Conservation (phyloP, 2,797 vertebrate species). For the Capromys pilorides region DNA sequence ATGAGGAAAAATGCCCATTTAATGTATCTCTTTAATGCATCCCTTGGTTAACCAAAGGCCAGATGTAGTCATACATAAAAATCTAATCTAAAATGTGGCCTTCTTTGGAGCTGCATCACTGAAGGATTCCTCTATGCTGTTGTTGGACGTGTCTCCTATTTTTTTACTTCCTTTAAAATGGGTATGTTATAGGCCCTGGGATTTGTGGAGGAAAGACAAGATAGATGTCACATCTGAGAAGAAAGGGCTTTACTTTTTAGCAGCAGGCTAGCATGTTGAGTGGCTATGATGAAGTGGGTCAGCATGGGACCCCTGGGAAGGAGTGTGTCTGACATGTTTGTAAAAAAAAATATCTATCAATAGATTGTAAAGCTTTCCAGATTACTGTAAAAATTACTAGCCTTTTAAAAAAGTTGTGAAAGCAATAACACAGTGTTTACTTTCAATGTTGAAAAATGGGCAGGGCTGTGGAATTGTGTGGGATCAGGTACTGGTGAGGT, state of each 20-base stretch:
- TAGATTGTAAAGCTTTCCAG: constrained; percentile 8
- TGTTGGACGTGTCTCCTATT: not conserved
- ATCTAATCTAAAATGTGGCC: constrained; percentile 2
- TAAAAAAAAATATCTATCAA: not conserved
- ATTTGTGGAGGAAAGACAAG: not conserved
- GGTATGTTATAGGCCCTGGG: not conserved
- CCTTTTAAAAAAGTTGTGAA: constrained; percentile 10
- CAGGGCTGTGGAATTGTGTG: not conserved
- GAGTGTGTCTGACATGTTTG: not conserved
- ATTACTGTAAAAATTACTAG: constrained; percentile 29
- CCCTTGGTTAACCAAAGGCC: constrained; percentile 25
- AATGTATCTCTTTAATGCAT: not conserved
- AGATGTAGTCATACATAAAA: constrained; percentile 24
- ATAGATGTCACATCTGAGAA: not conserved
- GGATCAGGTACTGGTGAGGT: not conserved
- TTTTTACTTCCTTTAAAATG: not conserved
- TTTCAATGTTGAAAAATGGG: not conserved
- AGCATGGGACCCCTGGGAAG: not conserved
- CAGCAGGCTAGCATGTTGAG: not conserved
- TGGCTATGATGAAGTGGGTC: not conserved
- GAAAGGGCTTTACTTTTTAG: not conserved
- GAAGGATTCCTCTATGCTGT: constrained; percentile 13
- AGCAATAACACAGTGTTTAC: not conserved
- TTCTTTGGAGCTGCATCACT: constrained; percentile 22
- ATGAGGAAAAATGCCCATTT: not conserved